Evolutionary conservation across 2,888 invertebrate genomes (phyloP).

Genomic region (Gastrophysa polygoni): DNA sequence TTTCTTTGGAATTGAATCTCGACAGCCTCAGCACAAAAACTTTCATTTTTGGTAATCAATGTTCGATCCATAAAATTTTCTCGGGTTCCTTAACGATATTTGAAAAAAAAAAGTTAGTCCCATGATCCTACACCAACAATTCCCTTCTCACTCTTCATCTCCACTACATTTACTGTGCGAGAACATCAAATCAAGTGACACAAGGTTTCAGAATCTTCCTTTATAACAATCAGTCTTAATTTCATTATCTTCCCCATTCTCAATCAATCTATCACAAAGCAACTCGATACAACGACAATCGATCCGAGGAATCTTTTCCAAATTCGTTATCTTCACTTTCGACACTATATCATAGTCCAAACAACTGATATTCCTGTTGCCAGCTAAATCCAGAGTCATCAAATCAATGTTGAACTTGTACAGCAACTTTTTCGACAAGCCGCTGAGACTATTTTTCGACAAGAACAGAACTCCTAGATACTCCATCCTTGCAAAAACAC

Average conservation of each 20-base stretch:
- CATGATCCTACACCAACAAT: too few species aligned
- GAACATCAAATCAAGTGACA: too few species aligned
- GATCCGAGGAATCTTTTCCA: constrained; percentile 27
- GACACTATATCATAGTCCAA: constrained; percentile 31
- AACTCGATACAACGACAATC: constrained; percentile 32
- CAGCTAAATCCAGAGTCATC: constrained; percentile 30
- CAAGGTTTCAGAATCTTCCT: not conserved
- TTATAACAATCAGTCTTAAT: constrained; percentile 27
- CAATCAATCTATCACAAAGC: constrained; percentile 14
- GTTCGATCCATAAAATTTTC: too few species aligned
- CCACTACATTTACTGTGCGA: too few species aligned
- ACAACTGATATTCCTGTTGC: constrained; percentile 36
- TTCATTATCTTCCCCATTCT: constrained; percentile 24
- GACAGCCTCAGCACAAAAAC: too few species aligned
- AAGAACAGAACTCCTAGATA: constrained; percentile 32
- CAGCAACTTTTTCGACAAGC: constrained; percentile 30
- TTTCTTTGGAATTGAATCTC: too few species aligned
- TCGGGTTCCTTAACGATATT: too few species aligned
- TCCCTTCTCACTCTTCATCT: too few species aligned
- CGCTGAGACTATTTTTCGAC: constrained; percentile 33
- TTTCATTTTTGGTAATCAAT: too few species aligned
- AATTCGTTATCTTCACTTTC: constrained; percentile 29
- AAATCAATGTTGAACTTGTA: constrained; percentile 21
- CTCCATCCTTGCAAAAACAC: constrained; percentile 35
- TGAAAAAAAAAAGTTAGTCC: too few species aligned